phyloP scores from a whole-genome alignment of 2,888 invertebrate species.

The Myopa testacea region DNA sequence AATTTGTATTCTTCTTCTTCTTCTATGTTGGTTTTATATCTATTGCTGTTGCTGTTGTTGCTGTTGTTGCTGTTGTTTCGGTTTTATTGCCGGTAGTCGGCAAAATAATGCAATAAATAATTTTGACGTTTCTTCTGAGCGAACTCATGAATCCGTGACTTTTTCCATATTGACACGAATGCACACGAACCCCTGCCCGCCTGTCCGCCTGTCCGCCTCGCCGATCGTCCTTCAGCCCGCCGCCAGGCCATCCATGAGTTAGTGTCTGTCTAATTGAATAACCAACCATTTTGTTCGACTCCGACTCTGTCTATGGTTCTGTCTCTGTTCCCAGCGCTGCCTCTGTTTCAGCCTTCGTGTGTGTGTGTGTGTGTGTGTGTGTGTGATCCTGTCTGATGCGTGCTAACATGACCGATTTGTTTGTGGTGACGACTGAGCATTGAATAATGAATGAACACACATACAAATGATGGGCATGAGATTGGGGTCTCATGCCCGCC shows the following conservation, averaged over 20 bases:
- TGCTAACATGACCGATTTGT: conserved; percentile 38
- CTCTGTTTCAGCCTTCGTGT: background rate
- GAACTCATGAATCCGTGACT: conserved; percentile 31
- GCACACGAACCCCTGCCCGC: background rate
- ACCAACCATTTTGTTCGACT: conserved; percentile 37
- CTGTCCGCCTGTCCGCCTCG: background rate
- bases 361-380: background rate
- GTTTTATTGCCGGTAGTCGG: conserved; percentile 37
- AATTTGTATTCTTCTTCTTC: conserved; percentile 6
- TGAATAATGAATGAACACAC: no score
- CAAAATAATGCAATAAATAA: conserved; percentile 58
- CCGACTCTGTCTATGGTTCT: background rate
- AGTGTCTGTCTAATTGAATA: conserved; percentile 35
- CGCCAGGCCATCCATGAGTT: conserved; percentile 11
- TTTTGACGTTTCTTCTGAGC: conserved; percentile 50
- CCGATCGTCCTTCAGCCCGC: background rate
- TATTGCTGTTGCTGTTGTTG: conserved; percentile 24
- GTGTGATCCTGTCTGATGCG: conserved; percentile 9
- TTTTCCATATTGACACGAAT: conserved; percentile 17
- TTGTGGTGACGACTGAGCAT: conserved; percentile 9
- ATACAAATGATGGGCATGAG: no score
- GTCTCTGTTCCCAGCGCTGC: no score
- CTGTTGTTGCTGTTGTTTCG: conserved; percentile 22
- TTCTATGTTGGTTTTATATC: conserved; percentile 25
- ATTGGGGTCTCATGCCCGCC: background rate